Conservation (phyloP, 37 sponge, comb jelly and placozoan genomes). For the Chondrilla cf. caribensis region DNA sequence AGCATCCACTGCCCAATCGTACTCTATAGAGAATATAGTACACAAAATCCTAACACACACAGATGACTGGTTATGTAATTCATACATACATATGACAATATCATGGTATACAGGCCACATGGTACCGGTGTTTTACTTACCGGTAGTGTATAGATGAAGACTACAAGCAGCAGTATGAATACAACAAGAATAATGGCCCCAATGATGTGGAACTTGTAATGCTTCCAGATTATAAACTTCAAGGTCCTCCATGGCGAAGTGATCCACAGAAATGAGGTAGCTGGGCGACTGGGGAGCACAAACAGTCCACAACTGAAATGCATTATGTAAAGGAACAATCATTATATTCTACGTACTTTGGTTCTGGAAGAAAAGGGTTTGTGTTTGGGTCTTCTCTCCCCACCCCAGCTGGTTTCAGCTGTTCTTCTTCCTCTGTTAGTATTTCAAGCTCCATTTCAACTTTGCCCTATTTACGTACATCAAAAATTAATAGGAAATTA, state of each 20-base stretch:
- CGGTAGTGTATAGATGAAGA: constrained; percentile 86
- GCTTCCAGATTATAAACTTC: constrained; percentile 92
- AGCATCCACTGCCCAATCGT: too few species aligned
- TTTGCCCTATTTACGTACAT: constrained; percentile 66
- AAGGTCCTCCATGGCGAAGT: constrained; percentile 93
- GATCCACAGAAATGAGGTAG: constrained; percentile 99
- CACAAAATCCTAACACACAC: too few species aligned
- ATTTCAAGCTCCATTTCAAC: constrained; percentile 94
- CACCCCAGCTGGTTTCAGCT: constrained; percentile 80
- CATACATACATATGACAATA: too few species aligned
- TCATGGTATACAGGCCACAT: too few species aligned
- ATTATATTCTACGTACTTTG: constrained; percentile 58
- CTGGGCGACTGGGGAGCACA: constrained; percentile 79
- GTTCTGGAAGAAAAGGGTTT: constrained; percentile 88
- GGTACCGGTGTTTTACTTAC: constrained; percentile 20
- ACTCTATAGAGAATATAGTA: too few species aligned
- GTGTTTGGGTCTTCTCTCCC: constrained; percentile 92
- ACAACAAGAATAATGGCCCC: constrained; percentile 64
- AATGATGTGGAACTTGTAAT: constrained; percentile 92
- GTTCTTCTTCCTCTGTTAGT: constrained; percentile 83
- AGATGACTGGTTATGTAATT: too few species aligned
- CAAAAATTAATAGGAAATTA: background rate
- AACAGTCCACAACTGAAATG: background rate
- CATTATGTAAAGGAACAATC: background rate
- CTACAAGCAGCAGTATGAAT: constrained; percentile 63